phyloP scores from a whole-genome alignment of 1,140 invertebrate genomes.

The Drosophila tsacasi region DNA sequence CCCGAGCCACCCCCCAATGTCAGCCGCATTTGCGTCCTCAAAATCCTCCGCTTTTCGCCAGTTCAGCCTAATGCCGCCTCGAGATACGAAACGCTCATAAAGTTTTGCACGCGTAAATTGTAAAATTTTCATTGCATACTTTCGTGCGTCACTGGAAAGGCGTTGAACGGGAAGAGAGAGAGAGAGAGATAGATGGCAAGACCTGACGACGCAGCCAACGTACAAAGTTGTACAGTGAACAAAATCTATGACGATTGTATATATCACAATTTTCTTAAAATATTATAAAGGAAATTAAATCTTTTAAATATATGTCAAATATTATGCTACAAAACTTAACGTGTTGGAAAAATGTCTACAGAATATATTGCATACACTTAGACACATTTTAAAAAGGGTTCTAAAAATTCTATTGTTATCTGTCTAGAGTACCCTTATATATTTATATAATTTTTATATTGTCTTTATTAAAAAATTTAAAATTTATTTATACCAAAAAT shows the following conservation, averaged over 20 bases:
- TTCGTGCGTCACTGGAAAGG: slow-evolving; percentile 56
- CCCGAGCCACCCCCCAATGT: not conserved
- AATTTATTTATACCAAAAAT: not conserved
- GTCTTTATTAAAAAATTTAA: not conserved
- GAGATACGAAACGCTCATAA: slow-evolving; percentile 66
- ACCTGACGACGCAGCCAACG: slow-evolving; percentile 32
- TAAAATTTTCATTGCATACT: slow-evolving; percentile 78
- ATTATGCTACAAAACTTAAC: not conserved
- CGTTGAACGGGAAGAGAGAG: not conserved
- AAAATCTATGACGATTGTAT: not conserved
- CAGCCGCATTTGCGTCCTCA: not conserved
- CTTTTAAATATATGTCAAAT: not conserved
- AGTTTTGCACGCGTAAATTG: slow-evolving; percentile 76
- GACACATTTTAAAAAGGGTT: not conserved
- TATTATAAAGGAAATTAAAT: too few relatives aligned
- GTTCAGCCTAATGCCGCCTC: slow-evolving; percentile 61
- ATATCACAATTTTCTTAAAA: too few relatives aligned
- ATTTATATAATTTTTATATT: not conserved
- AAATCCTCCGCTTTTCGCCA: not conserved
- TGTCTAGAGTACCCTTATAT: too few relatives aligned
- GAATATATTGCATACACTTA: not conserved
- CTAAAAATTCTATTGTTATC: not conserved
- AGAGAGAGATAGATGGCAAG: not conserved
- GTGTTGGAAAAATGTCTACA: not conserved
- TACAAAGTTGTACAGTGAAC: slow-evolving; percentile 39